phyloP scores from a whole-genome alignment of 2,797 vertebrate genomes.

The Acomys russatus region DNA sequence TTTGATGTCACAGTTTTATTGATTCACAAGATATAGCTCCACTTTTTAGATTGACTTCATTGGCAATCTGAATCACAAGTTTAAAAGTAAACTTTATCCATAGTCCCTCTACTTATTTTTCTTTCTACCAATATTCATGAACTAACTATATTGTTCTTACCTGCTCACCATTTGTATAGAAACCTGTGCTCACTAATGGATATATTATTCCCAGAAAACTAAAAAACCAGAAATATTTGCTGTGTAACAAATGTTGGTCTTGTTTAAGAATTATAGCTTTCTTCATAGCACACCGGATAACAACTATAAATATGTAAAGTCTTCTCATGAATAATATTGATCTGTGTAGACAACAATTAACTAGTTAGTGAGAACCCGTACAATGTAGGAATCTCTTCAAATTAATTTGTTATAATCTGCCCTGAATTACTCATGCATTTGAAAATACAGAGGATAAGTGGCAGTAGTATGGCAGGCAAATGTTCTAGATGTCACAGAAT shows the following conservation, averaged over 20 bases:
- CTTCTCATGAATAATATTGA: not conserved
- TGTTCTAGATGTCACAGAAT: not conserved
- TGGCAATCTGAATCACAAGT: not conserved
- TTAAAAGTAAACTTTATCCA: no score
- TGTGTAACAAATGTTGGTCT: not conserved
- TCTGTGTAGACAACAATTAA: not conserved
- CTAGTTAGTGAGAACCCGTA: not conserved
- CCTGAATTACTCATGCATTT: not conserved
- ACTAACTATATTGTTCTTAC: not conserved
- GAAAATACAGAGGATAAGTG: not conserved
- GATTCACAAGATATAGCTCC: not conserved
- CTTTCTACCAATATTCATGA: not conserved
- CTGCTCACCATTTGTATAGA: not conserved
- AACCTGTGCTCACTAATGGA: not conserved
- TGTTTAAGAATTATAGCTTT: not conserved
- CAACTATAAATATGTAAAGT: not conserved
- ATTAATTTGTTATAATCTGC: not conserved
- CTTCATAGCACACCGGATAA: not conserved
- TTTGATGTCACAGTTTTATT: not conserved
- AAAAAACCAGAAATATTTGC: not conserved
- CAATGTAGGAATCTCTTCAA: not conserved
- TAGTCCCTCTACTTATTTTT: not conserved
- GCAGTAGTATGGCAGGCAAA: not conserved
- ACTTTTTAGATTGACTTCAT: not conserved
- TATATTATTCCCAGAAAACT: not conserved